Evolutionary conservation across 2,113 vertebrate species (phyloP).

Genomic region (Apus apus): DNA sequence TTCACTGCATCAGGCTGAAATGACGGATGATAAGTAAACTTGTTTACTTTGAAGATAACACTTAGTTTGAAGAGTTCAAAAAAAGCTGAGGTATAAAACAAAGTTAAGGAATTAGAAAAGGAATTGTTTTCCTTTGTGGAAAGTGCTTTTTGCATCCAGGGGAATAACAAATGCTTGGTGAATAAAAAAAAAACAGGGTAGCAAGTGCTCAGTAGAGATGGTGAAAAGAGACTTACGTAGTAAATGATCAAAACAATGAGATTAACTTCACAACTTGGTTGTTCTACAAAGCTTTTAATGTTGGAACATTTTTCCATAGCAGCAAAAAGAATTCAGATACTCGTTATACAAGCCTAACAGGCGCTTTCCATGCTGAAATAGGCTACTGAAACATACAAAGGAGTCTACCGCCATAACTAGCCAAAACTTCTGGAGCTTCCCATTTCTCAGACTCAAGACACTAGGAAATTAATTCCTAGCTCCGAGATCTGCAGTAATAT

Average conservation of each 20-base stretch:
- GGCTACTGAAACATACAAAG: background rate
- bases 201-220: too few species aligned
- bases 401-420: background rate
- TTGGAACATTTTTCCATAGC: fast-evolving
- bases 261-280: background rate
- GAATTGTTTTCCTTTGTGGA: background rate
- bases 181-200: too few species aligned
- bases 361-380: fast-evolving
- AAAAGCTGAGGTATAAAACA: background rate
- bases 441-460: background rate
- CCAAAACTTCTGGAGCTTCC: background rate
- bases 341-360: background rate
- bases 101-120: background rate
- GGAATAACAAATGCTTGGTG: background rate
- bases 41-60: background rate
- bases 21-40: background rate
- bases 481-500: background rate
- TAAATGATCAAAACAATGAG: background rate
- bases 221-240: too few species aligned
- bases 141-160: background rate
- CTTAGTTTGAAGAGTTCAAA: background rate
- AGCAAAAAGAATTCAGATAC: background rate
- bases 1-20: background rate
- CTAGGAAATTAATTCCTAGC: too few species aligned
- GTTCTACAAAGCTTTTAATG: background rate